Conservation (phyloP, 2,888 invertebrate genomes). For the Chromoteleia sp. region DNA sequence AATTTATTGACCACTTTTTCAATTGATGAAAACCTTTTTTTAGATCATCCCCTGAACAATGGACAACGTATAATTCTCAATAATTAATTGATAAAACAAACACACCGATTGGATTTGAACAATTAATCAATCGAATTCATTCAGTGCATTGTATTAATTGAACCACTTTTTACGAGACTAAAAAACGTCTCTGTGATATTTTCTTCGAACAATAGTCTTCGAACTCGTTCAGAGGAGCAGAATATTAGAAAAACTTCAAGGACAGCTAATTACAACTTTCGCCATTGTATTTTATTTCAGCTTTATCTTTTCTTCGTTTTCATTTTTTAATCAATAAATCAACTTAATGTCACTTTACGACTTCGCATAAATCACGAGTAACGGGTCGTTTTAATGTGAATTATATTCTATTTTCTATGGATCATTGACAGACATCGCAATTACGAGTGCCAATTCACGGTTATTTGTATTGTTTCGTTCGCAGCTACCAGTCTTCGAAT, state of each 20-base stretch:
- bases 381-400: too few species aligned
- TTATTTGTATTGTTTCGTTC: too few species aligned
- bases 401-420: background rate
- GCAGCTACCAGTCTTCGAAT: too few species aligned
- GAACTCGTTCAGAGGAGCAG: too few species aligned
- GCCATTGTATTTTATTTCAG: background rate
- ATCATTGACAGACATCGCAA: background rate
- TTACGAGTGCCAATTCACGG: too few species aligned
- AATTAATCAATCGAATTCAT: too few species aligned
- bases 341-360: background rate
- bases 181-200: background rate
- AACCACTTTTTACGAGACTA: background rate
- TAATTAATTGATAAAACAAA: too few species aligned
- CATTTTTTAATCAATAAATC: background rate
- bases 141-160: background rate
- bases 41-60: background rate
- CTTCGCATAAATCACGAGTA: background rate
- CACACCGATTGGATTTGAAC: too few species aligned
- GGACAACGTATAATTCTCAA: background rate
- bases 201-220: background rate
- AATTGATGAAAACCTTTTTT: background rate
- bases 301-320: background rate
- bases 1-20: too few species aligned
- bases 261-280: constrained; percentile 1
- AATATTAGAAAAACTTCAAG: background rate